A percentile compares a stretch with the other conserved stretches of the same genome.
These are phyloP conservation scores for Diadumene lineata DNA, from an alignment of 92 coral and sea anemone species.

Conservation along the genomic window DNA sequence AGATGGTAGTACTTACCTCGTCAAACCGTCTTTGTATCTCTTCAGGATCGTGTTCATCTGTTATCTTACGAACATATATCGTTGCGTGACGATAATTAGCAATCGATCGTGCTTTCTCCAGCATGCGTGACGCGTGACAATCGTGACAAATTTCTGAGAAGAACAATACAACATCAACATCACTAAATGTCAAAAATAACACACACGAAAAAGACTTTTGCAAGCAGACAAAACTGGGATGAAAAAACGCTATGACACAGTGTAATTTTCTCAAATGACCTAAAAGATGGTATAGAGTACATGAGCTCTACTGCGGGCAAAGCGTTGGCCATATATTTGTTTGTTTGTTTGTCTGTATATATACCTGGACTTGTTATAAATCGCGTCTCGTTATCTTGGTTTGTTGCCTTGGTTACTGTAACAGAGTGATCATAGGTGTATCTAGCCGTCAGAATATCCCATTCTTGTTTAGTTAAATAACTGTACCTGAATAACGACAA, in stretches of 20 bases:
- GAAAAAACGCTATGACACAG: no score
- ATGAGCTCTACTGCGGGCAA: no score
- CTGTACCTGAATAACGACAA: constrained; percentile 60
- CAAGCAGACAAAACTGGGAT: no score
- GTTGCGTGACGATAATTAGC: constrained; percentile 80
- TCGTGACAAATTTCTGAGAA: constrained; percentile 72
- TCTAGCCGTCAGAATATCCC: constrained; percentile 61
- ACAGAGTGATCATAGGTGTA: constrained; percentile 75
- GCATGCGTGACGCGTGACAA: constrained; percentile 83
- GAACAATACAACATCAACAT: background rate
- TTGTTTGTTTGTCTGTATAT: no score
- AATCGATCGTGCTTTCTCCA: constrained; percentile 66
- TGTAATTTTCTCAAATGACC: no score
- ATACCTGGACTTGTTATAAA: constrained; percentile 76
- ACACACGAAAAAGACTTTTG: background rate
- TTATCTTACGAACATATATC: constrained; percentile 84
- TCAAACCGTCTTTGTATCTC: constrained; percentile 63
- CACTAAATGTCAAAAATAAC: background rate
- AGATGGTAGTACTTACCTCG: no score
- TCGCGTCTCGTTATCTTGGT: constrained; percentile 43
- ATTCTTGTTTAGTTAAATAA: constrained; percentile 77
- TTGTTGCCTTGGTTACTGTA: constrained; percentile 67
- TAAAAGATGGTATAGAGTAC: no score
- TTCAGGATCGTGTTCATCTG: constrained; percentile 81
- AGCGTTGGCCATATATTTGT: no score